Evolutionary conservation across 2,113 vertebrate species (phyloP).

Genomic region (Benitochromis conjunctus): DNA sequence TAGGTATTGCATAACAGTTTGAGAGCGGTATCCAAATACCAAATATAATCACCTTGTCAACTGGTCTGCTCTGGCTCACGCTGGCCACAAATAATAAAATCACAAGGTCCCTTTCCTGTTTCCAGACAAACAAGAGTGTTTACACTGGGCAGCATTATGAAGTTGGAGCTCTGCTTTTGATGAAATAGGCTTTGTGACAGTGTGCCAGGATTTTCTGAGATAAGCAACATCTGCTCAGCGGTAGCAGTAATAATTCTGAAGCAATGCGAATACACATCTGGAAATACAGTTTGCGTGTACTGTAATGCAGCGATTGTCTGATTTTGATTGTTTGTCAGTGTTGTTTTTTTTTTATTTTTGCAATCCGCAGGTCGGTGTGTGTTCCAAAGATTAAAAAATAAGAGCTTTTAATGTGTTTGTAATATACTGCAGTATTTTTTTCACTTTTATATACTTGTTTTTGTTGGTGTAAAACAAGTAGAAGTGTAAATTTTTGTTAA

Average conservation of each 20-base stretch:
- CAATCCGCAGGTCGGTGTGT: neutral
- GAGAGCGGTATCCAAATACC: conserved; percentile 50
- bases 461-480: neutral
- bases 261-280: neutral
- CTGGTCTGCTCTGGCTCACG: conserved; percentile 36
- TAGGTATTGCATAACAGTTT: conserved; percentile 57
- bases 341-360: neutral
- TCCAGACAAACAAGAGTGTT: conserved; percentile 61
- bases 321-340: neutral
- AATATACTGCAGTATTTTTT: neutral
- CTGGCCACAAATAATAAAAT: conserved; percentile 24
- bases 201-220: conserved; percentile 20
- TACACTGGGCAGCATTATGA: conserved; percentile 39
- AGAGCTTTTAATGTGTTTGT: neutral
- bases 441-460: neutral
- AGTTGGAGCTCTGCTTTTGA: conserved; percentile 32
- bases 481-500: neutral
- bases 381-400: too few relatives aligned
- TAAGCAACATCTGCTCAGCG: conserved; percentile 50
- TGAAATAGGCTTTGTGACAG: conserved; percentile 12
- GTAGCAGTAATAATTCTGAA: neutral
- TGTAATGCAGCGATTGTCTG: neutral
- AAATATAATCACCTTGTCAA: conserved; percentile 62
- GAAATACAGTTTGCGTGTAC: neutral
- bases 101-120: conserved; percentile 35